phyloP scores from a whole-genome alignment of 2,888 invertebrate species.

The Eulithis testata region DNA sequence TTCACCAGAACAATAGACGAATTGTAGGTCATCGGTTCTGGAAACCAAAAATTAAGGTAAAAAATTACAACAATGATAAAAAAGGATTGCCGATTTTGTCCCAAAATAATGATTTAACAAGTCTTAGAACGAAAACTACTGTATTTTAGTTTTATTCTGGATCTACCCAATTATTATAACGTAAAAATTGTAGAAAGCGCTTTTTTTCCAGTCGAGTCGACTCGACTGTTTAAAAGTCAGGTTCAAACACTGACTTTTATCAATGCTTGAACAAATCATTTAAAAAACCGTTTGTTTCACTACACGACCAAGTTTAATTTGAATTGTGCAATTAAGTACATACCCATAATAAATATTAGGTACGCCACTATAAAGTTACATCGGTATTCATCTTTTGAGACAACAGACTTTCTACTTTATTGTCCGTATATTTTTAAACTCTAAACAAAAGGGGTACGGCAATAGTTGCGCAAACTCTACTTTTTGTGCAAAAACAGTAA shows the following conservation, averaged over 20 bases:
- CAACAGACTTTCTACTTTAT: constrained; percentile 62
- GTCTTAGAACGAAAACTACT: neutral
- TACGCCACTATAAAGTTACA: constrained; percentile 2
- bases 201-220: too few relatives aligned
- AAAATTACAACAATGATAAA: constrained; percentile 37
- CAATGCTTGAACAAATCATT: neutral
- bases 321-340: neutral
- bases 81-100: constrained; percentile 22
- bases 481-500: constrained; percentile 68
- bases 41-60: constrained; percentile 63
- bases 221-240: too few relatives aligned
- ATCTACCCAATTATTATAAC: too few relatives aligned
- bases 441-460: constrained; percentile 71
- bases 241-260: too few relatives aligned
- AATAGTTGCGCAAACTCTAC: constrained; percentile 78
- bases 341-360: neutral
- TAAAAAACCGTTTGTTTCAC: neutral
- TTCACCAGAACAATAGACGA: constrained; percentile 68
- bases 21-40: constrained; percentile 57
- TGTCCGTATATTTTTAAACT: constrained; percentile 55
- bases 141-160: too few relatives aligned
- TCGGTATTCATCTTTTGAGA: constrained; percentile 42
- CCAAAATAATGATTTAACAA: neutral
- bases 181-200: too few relatives aligned
- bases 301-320: constrained; percentile 16